These are phyloP conservation scores for Sarcoramphus papa DNA, from an alignment of 2,797 vertebrate species.

Conservation along the genomic window DNA sequence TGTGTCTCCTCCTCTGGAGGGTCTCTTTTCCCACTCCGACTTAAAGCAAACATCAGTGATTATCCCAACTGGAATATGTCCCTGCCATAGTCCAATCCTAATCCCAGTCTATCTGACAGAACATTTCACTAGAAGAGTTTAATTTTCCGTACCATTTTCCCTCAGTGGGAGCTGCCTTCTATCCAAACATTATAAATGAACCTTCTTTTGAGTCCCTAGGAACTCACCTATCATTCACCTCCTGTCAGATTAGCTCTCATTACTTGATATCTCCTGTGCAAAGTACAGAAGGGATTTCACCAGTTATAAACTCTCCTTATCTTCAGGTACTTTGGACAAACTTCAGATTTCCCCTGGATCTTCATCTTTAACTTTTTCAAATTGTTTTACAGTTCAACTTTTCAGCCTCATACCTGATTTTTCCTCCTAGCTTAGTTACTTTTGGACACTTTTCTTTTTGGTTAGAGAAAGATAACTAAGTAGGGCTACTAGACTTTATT, in stretches of 20 bases:
- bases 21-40: background rate
- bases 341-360: constrained; percentile 18
- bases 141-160: background rate
- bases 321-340: constrained; percentile 17
- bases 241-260: background rate
- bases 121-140: background rate
- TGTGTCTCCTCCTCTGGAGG: background rate
- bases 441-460: background rate
- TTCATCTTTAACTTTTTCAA: background rate
- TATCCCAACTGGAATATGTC: background rate
- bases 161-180: background rate
- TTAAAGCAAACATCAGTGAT: background rate
- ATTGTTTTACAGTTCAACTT: background rate
- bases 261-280: background rate
- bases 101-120: background rate
- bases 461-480: background rate
- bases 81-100: background rate
- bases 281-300: constrained; percentile 23
- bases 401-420: background rate
- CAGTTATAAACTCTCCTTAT: constrained; percentile 26
- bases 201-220: background rate
- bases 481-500: background rate
- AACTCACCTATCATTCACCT: constrained; percentile 10
- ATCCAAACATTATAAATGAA: constrained; percentile 16
- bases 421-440: background rate